These are phyloP conservation scores for Uropsilus gracilis DNA, from an alignment of 2,113 vertebrate species.

Conservation along the genomic window DNA sequence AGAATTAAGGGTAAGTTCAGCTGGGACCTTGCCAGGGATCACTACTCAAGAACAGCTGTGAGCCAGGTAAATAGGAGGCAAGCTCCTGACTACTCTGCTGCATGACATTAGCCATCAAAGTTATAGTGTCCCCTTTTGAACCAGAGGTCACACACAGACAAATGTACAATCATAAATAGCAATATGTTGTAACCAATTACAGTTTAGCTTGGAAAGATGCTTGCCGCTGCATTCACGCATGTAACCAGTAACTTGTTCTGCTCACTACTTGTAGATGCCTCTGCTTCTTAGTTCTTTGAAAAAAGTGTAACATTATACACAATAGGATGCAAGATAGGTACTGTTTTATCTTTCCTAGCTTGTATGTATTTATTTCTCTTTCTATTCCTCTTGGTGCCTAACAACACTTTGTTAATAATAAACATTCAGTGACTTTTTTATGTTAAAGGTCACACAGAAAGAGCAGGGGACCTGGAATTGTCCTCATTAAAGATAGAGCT, in stretches of 20 bases:
- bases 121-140: background rate
- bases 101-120: background rate
- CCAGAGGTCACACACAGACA: conserved; percentile 8
- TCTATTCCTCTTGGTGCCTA: conserved; percentile 8
- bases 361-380: background rate
- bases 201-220: conserved; percentile 26
- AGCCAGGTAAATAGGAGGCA: background rate
- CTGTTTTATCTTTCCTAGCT: background rate
- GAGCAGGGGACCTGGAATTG: background rate
- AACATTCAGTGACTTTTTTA: conserved; percentile 29
- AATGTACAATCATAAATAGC: background rate
- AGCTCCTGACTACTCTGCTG: background rate
- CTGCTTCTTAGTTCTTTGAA: conserved; percentile 1
- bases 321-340: background rate
- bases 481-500: background rate
- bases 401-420: conserved; percentile 28
- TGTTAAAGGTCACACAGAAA: conserved; percentile 19
- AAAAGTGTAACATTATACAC: background rate
- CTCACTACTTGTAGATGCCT: background rate
- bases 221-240: background rate
- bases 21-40: background rate
- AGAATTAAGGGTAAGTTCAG: background rate
- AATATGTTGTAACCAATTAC: background rate
- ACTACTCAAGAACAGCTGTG: background rate
- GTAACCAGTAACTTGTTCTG: background rate